Evolutionary conservation across 2,797 vertebrate species (phyloP), one percentile per base, ranked within the genome.

Genomic region (Hoplostethus atlanticus): DNA sequence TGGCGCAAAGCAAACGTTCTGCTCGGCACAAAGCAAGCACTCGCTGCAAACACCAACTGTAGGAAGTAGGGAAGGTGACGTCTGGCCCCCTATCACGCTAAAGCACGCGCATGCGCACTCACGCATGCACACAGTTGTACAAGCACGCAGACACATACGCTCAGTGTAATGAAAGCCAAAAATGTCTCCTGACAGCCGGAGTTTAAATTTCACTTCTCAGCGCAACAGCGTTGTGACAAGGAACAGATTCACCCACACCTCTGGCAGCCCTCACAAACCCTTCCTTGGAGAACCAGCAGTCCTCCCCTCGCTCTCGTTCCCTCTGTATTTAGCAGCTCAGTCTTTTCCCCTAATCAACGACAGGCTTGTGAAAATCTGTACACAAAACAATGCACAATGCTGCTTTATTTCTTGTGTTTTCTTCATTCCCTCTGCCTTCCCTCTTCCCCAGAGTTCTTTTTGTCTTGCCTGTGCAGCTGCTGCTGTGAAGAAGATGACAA

Each of bases 191-290:
- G 86, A 87, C 87, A 86, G 88, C 81, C 76, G 82, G 71, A 87
- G 87, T 91, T 92, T 87, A 91, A 83, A 93, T 91, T 87, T 91
- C 73, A 77, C 84, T 92, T 71, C 84, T 85, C 50, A 6, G 80
- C 73, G 83, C 44, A 77, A 89, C 77, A 31, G 80, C 84, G 89
- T 88, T 89, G 87, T 88, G 88, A 89, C 87, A 64, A 78, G 64
- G 72, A 87, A 85, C 81, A 86, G 80, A 86, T 90, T 87, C 85
- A 76, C 81, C 67, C 28, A 38, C 79, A 84, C 80, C 84, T 76
- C 80, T 76, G 76, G 76, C 77, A 87, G 82, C 80, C 81, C 80
- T 76, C 46, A 52, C 79, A 88, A 80, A 81, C 64, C 77, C 21
- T 50, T 77, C 66, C 64, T 78, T 34, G 12, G 76, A 88, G 79